Conservation (phyloP, 2,113 vertebrate species). For the Strix uralensis region DNA sequence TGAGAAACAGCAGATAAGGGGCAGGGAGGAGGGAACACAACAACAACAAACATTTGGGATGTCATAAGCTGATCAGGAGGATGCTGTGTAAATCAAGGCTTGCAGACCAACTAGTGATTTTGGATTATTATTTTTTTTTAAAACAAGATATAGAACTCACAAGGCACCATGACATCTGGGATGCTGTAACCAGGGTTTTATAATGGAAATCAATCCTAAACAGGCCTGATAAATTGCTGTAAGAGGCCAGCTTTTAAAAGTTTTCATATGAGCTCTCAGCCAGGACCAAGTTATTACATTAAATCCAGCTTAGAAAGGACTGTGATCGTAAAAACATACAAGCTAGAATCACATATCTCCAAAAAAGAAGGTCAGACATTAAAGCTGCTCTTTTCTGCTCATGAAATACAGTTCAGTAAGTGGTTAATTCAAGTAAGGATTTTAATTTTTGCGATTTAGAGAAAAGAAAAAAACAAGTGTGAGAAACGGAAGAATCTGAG, state of each 20-base stretch:
- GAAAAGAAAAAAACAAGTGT: not conserved
- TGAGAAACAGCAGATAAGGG: not conserved
- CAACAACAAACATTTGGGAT: not conserved
- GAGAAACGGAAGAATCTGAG: not conserved
- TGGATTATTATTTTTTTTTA: not conserved
- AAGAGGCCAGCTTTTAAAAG: slow-evolving; percentile 2
- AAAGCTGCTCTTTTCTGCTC: not conserved
- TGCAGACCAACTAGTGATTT: not conserved
- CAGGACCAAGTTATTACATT: slow-evolving; percentile 13
- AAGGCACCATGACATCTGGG: not conserved
- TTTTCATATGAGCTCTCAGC: not conserved
- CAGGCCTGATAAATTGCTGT: not conserved
- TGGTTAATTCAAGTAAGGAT: not conserved
- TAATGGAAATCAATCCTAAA: slow-evolving; percentile 44
- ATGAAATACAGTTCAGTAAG: not conserved
- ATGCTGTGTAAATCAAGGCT: not conserved
- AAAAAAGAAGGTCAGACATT: not conserved
- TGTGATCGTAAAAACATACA: not conserved
- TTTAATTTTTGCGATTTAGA: not conserved
- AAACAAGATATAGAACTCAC: not conserved
- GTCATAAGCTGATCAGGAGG: not conserved
- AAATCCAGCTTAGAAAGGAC: slow-evolving; percentile 4
- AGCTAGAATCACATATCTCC: not conserved
- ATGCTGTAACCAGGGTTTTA: slow-evolving; percentile 1
- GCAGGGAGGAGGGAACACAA: not conserved